A percentile compares a stretch with the other conserved stretches of the same genome.
These are phyloP conservation scores for Ascidia mentula DNA, from an alignment of 23 tunicate species.

Conservation along the genomic window DNA sequence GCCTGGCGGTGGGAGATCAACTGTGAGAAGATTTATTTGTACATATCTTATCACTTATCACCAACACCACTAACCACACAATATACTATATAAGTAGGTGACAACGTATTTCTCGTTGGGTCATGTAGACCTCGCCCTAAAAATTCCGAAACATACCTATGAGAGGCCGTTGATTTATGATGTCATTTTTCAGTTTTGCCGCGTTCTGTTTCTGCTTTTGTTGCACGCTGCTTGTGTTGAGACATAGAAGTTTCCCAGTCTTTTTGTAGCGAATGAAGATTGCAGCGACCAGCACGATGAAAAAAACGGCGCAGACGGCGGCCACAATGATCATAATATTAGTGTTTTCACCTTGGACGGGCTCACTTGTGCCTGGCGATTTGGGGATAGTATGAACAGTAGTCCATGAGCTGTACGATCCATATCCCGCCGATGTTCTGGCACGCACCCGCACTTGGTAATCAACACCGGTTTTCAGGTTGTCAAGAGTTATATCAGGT, in stretches of 20 bases:
- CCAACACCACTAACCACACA: not conserved
- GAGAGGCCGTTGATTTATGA: not conserved
- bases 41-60: not conserved
- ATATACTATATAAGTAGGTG: not conserved
- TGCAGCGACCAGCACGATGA: conserved; percentile 23
- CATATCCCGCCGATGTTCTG: conserved; percentile 53
- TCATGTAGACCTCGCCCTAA: not conserved
- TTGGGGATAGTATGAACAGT: conserved; percentile 28
- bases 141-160: conserved; percentile 30
- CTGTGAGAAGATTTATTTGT: conserved; percentile 30
- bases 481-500: not conserved
- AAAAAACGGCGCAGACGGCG: conserved; percentile 18
- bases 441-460: conserved; percentile 80
- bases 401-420: conserved; percentile 43
- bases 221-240: not conserved
- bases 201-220: conserved; percentile 20
- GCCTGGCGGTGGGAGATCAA: conserved; percentile 61
- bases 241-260: conserved; percentile 51
- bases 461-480: conserved; percentile 38
- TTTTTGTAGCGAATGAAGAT: conserved; percentile 17
- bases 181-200: not conserved
- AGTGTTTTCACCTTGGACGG: not conserved
- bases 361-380: not conserved
- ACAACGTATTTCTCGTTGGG: not conserved
- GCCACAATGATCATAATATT: conserved; percentile 29